Evolutionary conservation across 35 echinoderm and acorn worm genomes (phyloP), one percentile per base, ranked within the genome.

Genomic region (Ophioderma brevispina): DNA sequence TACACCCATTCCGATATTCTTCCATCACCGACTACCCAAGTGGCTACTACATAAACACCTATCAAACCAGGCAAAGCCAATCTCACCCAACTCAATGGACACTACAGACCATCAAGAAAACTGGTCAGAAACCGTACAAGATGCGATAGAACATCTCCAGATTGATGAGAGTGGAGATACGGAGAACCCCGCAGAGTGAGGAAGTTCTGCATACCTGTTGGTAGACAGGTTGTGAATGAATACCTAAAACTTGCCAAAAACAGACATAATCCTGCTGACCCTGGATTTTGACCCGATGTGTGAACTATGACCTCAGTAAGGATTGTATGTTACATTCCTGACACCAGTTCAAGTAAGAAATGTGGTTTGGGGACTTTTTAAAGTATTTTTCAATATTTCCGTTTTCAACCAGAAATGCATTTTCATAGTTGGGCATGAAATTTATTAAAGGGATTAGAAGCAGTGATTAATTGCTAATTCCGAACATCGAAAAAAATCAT

Each of bases 241-340:
- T 25, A 75, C n/a, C n/a, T n/a, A 76, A n/a, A 82, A 42, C 35
- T 37, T 42, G 4, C 13, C 84, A 2, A 40, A 78, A 13, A 14
- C 32, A 36, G 1, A 10, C 13, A 78, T 1, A 2, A 55, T 5
- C 86, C 86, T 32, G 50, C 76, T 34, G 78, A 82, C 14, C 38
- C 92, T 31, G 49, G 89, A n/a, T n/a, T 70, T 36, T 87, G 19
- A 75, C 81, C 1, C 80, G 81, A 30, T 85, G 85, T 78, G 85
- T 95, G 0, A 40, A 92, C 42, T 95, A 95, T 78, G 85, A 92
- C 11, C 49, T 64, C 41, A 46, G 87, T 35, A 41, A 19, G 94
- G 94, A 18, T 15, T 95, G 32, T 64, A 55, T 36, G 87, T 95
- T 59, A n/a, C n/a, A n/a, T n/a, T n/a, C n/a, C n/a, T n/a, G n/a